Conservation (phyloP, 2,888 invertebrate species). For the Lomographa bimaculata region DNA sequence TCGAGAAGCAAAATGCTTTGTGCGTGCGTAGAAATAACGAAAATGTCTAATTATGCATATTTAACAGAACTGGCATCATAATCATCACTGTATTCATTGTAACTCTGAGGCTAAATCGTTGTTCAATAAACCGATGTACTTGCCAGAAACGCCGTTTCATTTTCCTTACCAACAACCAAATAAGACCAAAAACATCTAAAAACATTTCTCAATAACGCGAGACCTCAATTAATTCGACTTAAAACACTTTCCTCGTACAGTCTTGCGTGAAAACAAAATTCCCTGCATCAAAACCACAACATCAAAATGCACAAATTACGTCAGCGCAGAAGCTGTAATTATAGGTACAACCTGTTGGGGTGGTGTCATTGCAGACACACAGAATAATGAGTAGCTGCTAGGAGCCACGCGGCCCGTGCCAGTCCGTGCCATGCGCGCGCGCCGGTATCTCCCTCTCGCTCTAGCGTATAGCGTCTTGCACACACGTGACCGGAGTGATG, state of each 20-base stretch:
- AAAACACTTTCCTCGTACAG: conserved; percentile 10
- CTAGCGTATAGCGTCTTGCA: conserved; percentile 29
- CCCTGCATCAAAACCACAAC: conserved; percentile 8
- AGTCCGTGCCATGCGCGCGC: conserved; percentile 61
- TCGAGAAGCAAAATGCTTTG: no score
- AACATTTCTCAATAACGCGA: not conserved
- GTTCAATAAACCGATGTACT: no score
- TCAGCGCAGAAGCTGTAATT: conserved; percentile 4
- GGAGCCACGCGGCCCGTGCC: conserved; percentile 41
- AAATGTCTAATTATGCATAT: no score
- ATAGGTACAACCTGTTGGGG: conserved; percentile 21
- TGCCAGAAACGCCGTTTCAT: no score
- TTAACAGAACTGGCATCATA: no score
- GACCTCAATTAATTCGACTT: not conserved
- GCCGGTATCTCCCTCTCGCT: conserved; percentile 35
- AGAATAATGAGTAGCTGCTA: no score
- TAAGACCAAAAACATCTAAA: no score
- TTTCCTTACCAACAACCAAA: no score
- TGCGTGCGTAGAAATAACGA: no score
- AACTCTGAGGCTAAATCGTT: no score
- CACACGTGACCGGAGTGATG: conserved; percentile 35
- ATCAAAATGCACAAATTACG: conserved; percentile 14
- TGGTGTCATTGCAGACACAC: not conserved
- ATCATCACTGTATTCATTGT: no score
- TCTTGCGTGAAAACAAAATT: conserved; percentile 7